Evolutionary conservation across 2,797 vertebrate species (phyloP).

Genomic region (Myotis findleyi): DNA sequence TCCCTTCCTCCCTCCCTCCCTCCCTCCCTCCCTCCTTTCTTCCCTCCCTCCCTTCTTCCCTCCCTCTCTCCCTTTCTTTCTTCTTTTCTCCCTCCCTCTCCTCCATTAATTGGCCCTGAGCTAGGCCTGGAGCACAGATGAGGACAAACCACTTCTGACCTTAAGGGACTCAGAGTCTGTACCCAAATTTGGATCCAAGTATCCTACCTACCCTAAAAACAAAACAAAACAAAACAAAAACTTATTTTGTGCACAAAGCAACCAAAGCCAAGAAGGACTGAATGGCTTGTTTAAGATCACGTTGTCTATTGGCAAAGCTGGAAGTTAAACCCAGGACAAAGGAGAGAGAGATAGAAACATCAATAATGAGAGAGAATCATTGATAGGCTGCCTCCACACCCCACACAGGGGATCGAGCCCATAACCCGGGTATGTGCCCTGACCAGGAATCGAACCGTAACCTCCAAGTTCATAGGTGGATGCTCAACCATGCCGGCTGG

Average conservation of each 20-base stretch:
- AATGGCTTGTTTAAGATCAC: constrained; percentile 8
- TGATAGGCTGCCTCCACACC: too few species aligned
- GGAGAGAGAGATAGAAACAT: too few species aligned
- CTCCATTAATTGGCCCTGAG: not conserved
- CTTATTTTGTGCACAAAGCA: not conserved
- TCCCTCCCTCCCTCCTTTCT: too few species aligned
- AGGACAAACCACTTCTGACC: not conserved
- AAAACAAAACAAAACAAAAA: not conserved
- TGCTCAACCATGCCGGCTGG: too few species aligned
- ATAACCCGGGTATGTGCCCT: too few species aligned
- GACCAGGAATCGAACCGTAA: too few species aligned
- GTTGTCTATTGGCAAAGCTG: not conserved
- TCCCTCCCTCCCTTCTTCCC: rapidly evolving
- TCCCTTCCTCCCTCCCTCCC: rapidly evolving
- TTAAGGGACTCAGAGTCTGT: not conserved
- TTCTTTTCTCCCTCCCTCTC: too few species aligned
- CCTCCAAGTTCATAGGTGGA: too few species aligned
- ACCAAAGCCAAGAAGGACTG: not conserved
- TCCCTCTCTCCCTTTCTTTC: too few species aligned
- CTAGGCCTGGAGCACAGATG: not conserved
- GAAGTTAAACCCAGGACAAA: not conserved
- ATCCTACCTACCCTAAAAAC: not conserved
- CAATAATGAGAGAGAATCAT: too few species aligned
- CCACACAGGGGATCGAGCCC: too few species aligned
- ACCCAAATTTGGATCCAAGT: not conserved